phyloP scores from a whole-genome alignment of 37 sponge, comb jelly and placozoan genomes.

The Cladorhizidae sp. region DNA sequence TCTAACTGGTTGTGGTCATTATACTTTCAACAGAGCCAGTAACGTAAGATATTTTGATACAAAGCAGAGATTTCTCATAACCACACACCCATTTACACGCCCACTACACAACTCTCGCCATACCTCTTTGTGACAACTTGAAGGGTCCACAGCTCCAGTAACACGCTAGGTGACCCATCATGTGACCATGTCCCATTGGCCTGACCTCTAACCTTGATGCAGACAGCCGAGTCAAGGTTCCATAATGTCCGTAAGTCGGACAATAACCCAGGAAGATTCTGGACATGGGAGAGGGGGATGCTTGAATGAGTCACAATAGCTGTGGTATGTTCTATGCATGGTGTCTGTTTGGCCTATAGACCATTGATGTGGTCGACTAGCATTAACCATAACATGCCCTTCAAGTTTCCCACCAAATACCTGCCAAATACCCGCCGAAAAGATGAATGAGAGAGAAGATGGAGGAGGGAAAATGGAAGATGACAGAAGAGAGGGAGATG shows the following conservation, averaged over 20 bases:
- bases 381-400: no score
- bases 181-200: neutral
- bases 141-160: constrained; percentile 42
- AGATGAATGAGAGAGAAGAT: no score
- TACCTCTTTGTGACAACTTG: constrained; percentile 30
- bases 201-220: constrained; percentile 57
- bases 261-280: constrained; percentile 22
- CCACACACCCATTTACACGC: neutral
- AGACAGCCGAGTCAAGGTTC: constrained; percentile 33
- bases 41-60: no score
- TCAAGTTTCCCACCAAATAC: no score
- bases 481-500: no score
- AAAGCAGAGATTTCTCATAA: neutral
- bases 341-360: no score
- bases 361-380: no score
- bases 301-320: no score
- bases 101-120: neutral
- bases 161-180: neutral
- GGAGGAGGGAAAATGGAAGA: neutral
- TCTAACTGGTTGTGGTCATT: no score
- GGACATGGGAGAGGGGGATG: neutral
- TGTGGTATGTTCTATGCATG: no score
- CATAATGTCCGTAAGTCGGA: constrained; percentile 32
- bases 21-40: no score
- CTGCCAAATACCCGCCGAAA: no score